Percentiles rank a stretch among this genome's conserved stretches.
These are phyloP conservation scores for Thelaira solivaga DNA, from an alignment of 2,888 invertebrate species.

Conservation along the genomic window DNA sequence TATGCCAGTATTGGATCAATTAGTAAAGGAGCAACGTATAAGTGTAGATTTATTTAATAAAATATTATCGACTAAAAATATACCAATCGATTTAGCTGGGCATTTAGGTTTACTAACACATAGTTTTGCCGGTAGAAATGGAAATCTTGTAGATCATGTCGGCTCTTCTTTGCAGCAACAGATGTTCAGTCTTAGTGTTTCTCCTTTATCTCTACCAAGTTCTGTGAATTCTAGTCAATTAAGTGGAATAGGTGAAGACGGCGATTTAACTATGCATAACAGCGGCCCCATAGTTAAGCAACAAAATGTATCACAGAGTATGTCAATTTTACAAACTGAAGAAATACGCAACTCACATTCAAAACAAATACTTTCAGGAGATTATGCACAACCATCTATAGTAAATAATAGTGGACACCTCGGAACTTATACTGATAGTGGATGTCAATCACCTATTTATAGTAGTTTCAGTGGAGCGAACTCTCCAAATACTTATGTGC, in stretches of 20 bases:
- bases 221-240: slow-evolving; percentile 47
- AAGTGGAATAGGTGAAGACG: slow-evolving; percentile 52
- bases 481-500: slow-evolving; percentile 74
- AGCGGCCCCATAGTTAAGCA: slow-evolving; percentile 70
- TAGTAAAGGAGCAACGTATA: slow-evolving; percentile 77
- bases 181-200: slow-evolving; percentile 74
- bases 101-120: slow-evolving; percentile 80
- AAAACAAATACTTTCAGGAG: slow-evolving; percentile 62
- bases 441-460: slow-evolving; percentile 79
- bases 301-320: slow-evolving; percentile 59
- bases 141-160: slow-evolving; percentile 68
- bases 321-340: slow-evolving; percentile 13
- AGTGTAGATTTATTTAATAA: slow-evolving; percentile 76
- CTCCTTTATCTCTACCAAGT: slow-evolving; percentile 72
- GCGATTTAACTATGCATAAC: slow-evolving; percentile 51
- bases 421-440: slow-evolving; percentile 66
- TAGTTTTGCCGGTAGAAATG: slow-evolving; percentile 76
- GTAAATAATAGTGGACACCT: slow-evolving; percentile 67
- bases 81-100: slow-evolving; percentile 78
- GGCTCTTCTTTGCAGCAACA: slow-evolving; percentile 68
- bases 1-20: slow-evolving; percentile 76
- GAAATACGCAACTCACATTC: slow-evolving; percentile 46
- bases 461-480: slow-evolving; percentile 74
- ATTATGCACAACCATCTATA: slow-evolving; percentile 59
- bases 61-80: slow-evolving; percentile 77